Evolutionary conservation across 2,888 invertebrate species (phyloP), one percentile per base, ranked within the genome.

Genomic region (Cactoblastis cactorum): DNA sequence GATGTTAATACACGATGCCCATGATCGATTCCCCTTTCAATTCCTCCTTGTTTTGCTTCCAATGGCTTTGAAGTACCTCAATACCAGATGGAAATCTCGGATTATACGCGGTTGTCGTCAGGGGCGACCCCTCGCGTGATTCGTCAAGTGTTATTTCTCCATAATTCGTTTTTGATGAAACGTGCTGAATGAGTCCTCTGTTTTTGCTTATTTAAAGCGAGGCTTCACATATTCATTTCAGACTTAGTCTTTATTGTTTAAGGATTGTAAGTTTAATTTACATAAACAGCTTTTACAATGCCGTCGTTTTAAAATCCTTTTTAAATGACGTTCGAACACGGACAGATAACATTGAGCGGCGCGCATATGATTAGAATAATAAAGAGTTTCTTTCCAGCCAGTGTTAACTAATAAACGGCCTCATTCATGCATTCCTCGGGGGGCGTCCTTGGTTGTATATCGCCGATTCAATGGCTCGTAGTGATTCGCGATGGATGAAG

Each of bases 1-100:
- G 78, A 83, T 77, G 79, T 77, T 82, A 84, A 83, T 83, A 81
- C 68, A 68, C 76, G 77, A 80, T 82, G 73, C 68, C 69, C 72
- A 75, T 79, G 79, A 83, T 80, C 78, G 82, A 80, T 79, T 67
- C 71, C 67, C 64, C 64, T 67, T 72, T 71, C 64, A 74, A 71
- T 72, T 67, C 67, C 60, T 69, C 61, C 62, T 61, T 61, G 61
- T 59, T 57, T 49, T 51, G 12, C 19, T 32, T 53, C 64, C 52
- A 56, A 58, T 51, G 62, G 60, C 47, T 48, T 48, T 48, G 47
- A 48, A 47, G 47, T 37, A 53, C 56, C 52, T 55, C 56, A 65
- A 63, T 65, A 56, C 53, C 1, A 28, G 55, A 55, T 59, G 54
- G 48, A 54, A 58, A 57, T 56, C 53, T 51, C 37, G 47, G 37